Evolutionary conservation across 2,797 vertebrate genomes (phyloP), one percentile per base, ranked within the genome.

Genomic region (Brotula barbata): DNA sequence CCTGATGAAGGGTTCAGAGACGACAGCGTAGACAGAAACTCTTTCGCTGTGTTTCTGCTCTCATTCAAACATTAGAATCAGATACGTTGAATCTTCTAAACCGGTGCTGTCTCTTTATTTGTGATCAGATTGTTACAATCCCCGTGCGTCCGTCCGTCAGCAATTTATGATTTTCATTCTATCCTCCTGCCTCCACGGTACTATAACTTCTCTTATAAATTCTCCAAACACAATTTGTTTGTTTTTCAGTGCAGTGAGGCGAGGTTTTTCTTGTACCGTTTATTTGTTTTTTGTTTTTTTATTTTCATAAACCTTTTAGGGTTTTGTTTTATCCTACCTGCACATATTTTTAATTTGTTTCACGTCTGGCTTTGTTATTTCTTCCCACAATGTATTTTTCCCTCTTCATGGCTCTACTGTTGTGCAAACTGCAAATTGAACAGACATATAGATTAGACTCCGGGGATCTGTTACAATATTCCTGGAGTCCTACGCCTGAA

Each of bases 201-300:
- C 44, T 2, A 15, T 63, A 52, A 66, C 73, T 50, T 64, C 59
- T 63, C 41, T 34, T 66, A 69, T 69, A 25, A 66, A 48, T 58
- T 64, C 16, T 55, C 45, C 53, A 7, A 4, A 3, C 48, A 48
- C 13, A 28, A 19, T 36, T 80, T 58, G 46, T 34, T 61, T 67
- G 51, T 64, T 64, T 40, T 73, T 48, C 34, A 43, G 45, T 33
- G 22, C 19, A 57, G 58, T 54, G 57, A 61, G 40, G 12, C 16
- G 25, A 41, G 37, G 47, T 64, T n/a, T n/a, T n/a, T n/a, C n/a
- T n/a, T n/a, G n/a, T n/a, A n/a, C n/a, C n/a, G n/a, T n/a, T n/a
- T n/a, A n/a, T n/a, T n/a, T n/a, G n/a, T n/a, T n/a, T n/a, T n/a
- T n/a, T n/a, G n/a, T n/a, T n/a, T n/a, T n/a, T n/a, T n/a, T n/a